Conservation (phyloP, 2,113 vertebrate species). For the Strix uralensis region DNA sequence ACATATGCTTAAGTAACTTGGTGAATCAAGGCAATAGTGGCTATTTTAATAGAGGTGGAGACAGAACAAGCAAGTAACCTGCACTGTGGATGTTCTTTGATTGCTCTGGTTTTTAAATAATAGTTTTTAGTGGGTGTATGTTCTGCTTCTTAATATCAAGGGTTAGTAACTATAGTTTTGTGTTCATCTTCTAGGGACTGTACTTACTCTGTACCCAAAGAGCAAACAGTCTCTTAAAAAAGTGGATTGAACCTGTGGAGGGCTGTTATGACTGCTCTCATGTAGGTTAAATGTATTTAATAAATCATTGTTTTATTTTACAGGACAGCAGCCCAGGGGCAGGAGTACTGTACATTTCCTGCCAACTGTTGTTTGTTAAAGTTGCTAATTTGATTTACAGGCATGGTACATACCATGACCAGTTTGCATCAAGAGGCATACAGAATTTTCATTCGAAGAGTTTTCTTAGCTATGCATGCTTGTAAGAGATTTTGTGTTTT, state of each 20-base stretch:
- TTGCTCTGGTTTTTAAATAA: background rate
- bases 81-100: background rate
- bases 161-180: background rate
- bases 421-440: background rate
- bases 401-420: background rate
- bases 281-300: slow-evolving; percentile 2
- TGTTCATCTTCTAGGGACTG: background rate
- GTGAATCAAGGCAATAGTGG: background rate
- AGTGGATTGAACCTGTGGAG: background rate
- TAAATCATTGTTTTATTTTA: slow-evolving; percentile 27
- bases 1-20: slow-evolving; percentile 11
- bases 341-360: slow-evolving; percentile 32
- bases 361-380: slow-evolving; percentile 51
- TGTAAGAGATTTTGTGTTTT: background rate
- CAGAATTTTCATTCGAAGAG: background rate
- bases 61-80: background rate
- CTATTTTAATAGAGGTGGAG: background rate
- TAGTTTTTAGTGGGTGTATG: background rate
- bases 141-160: background rate
- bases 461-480: background rate
- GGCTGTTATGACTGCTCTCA: background rate
- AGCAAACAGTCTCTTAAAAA: background rate
- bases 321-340: slow-evolving; percentile 1
- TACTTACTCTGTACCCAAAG: background rate
- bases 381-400: slow-evolving; percentile 52